These are phyloP conservation scores for Daubentonia madagascariensis DNA, from an alignment of 2,113 vertebrate genomes.

Conservation along the genomic window DNA sequence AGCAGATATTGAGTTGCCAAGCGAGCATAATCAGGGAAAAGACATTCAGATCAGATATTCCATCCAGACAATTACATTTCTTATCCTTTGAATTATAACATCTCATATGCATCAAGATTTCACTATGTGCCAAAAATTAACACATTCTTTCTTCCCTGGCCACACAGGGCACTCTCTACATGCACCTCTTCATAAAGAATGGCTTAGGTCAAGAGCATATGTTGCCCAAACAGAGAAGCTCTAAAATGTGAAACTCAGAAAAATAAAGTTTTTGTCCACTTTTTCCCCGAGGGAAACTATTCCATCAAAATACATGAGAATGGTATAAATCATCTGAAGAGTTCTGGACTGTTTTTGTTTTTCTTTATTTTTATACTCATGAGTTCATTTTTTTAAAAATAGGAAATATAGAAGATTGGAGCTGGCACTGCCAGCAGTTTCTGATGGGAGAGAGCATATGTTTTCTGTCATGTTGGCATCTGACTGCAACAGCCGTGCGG, in stretches of 20 bases:
- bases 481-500: constrained; percentile 5
- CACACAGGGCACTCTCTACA: fast-evolving
- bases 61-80: background rate
- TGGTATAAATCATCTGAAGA: background rate
- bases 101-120: background rate
- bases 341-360: background rate
- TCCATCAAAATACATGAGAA: background rate
- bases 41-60: background rate
- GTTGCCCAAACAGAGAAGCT: background rate
- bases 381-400: background rate
- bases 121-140: background rate
- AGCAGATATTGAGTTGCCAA: background rate
- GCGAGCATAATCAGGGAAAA: background rate
- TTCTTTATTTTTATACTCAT: background rate
- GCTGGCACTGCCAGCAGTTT: background rate
- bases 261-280: background rate
- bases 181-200: background rate
- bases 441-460: background rate
- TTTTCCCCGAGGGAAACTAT: background rate
- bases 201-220: background rate
- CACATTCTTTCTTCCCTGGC: background rate
- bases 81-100: background rate
- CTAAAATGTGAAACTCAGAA: background rate
- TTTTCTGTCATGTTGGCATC: constrained; percentile 23
- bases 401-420: background rate